Percentiles rank a stretch among this genome's conserved stretches.
phyloP scores from a whole-genome alignment of 2,113 vertebrate genomes.

The Romanogobio albipinnatus region DNA sequence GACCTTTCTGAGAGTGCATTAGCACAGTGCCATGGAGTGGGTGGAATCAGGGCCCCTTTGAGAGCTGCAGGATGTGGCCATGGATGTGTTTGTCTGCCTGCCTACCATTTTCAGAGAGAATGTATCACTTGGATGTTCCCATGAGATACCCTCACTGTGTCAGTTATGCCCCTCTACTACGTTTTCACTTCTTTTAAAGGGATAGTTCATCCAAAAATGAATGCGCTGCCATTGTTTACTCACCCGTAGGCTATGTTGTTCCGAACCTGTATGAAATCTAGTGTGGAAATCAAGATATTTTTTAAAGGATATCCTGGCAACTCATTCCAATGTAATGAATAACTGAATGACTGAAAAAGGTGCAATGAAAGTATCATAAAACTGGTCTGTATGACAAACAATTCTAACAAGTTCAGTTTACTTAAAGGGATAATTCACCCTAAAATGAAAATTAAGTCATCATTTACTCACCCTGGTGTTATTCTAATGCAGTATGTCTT shows the following conservation, averaged over 20 bases:
- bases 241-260: neutral
- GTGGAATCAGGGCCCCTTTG: slow-evolving; percentile 41
- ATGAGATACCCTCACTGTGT: slow-evolving; percentile 15
- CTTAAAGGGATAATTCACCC: too few relatives aligned
- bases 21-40: slow-evolving; percentile 49
- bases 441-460: too few relatives aligned
- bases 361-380: neutral
- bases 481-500: too few relatives aligned
- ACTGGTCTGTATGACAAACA: too few relatives aligned
- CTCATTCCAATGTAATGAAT: neutral
- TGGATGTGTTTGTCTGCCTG: slow-evolving; percentile 30
- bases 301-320: neutral
- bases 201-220: neutral
- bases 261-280: neutral
- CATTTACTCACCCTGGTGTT: too few relatives aligned
- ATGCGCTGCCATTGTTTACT: neutral
- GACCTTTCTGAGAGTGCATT: slow-evolving; percentile 53
- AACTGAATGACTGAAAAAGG: neutral
- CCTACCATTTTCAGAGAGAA: slow-evolving; percentile 28
- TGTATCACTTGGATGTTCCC: slow-evolving; percentile 18
- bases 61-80: slow-evolving; percentile 48
- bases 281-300: neutral
- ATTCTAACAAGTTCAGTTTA: too few relatives aligned
- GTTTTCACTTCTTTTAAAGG: slow-evolving; percentile 17
- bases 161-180: slow-evolving; percentile 18